Evolutionary conservation across 2,113 vertebrate genomes (phyloP), one percentile per base, ranked within the genome.

Genomic region (Cololabis saira): DNA sequence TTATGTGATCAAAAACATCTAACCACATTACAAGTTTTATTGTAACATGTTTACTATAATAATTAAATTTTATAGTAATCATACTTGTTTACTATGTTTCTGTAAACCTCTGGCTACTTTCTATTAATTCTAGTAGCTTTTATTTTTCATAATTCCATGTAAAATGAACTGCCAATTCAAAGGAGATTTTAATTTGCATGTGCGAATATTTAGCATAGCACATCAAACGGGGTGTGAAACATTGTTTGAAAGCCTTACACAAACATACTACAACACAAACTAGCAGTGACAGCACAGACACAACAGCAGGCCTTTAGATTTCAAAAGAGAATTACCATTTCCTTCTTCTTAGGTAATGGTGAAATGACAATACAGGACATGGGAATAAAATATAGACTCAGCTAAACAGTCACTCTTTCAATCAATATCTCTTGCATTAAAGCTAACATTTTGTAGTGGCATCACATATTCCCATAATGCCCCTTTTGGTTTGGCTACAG

Each of bases 391-490:
- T 42, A 53, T 42, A 66, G 5, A 50, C 33, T 47, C 21, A 17
- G 15, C 45, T 16, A 44, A 51, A 66, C 40, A 42, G 33, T 37
- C 33, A 37, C 33, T 60, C 53, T 45, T 58, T 58, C 61, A 61
- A 47, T 55, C 41, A 68, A 55, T 57, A 24, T 33, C 60, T 71
- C 48, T 71, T 71, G 42, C 60, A 72, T 69, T 84, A 59, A 50
- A 62, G 56, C 61, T 74, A 72, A 79, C 84, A 56, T 76, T 89
- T 81, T 70, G 83, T 51, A 80, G 78, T 59, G 57, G 67, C 48
- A 14, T 80, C 78, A 84, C 85, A 84, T 82, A 72, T 80, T 78
- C 65, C 54, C 15, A 10, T 85, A 84, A 89, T 87, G 81, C 84
- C 74, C 71, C 52, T n/a, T 55, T 67, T 77, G 85, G 83, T 84